A percentile compares a stretch with the other conserved stretches of the same genome.
phyloP scores from a whole-genome alignment of 30 jellyfish, hydroid and myxozoan species.

The Euphysa ruthae region DNA sequence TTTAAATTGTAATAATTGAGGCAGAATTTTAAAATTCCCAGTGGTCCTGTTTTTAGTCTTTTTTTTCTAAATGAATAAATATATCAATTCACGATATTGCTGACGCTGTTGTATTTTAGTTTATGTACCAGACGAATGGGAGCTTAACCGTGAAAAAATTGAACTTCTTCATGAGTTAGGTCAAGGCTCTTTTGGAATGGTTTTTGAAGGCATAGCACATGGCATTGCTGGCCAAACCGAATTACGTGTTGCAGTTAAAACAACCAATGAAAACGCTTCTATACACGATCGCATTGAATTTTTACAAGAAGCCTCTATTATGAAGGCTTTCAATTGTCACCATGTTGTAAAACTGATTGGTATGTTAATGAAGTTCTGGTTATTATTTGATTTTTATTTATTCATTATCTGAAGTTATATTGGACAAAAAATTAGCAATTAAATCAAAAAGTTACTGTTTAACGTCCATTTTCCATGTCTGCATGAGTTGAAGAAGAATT shows the following conservation, averaged over 20 bases:
- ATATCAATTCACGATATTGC: too few species aligned
- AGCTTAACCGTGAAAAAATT: slow-evolving; percentile 76
- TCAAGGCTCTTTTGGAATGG: slow-evolving; percentile 97
- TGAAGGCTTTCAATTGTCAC: slow-evolving; percentile 81
- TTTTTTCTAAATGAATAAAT: too few species aligned
- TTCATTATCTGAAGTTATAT: too few species aligned
- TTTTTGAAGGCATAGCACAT: slow-evolving; percentile 90
- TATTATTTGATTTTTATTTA: too few species aligned
- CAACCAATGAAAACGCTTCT: slow-evolving; percentile 85
- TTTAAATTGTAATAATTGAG: too few species aligned
- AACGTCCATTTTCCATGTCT: too few species aligned
- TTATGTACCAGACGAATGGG: slow-evolving; percentile 97
- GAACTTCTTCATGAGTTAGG: slow-evolving; percentile 84
- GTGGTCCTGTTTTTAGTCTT: too few species aligned
- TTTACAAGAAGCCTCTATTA: slow-evolving; percentile 86
- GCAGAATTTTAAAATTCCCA: too few species aligned
- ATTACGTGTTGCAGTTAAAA: slow-evolving; percentile 80
- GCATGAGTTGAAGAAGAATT: too few species aligned
- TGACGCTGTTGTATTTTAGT: slow-evolving; percentile 42
- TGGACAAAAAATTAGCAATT: too few species aligned
- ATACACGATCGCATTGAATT: slow-evolving; percentile 84
- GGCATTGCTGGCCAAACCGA: slow-evolving; percentile 53
- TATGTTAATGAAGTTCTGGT: too few species aligned
- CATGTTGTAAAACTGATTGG: slow-evolving; percentile 75
- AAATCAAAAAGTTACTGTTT: too few species aligned